Evolutionary conservation across 2,797 vertebrate genomes (phyloP), one percentile per base, ranked within the genome.

Genomic region (Coreius guichenoti): DNA sequence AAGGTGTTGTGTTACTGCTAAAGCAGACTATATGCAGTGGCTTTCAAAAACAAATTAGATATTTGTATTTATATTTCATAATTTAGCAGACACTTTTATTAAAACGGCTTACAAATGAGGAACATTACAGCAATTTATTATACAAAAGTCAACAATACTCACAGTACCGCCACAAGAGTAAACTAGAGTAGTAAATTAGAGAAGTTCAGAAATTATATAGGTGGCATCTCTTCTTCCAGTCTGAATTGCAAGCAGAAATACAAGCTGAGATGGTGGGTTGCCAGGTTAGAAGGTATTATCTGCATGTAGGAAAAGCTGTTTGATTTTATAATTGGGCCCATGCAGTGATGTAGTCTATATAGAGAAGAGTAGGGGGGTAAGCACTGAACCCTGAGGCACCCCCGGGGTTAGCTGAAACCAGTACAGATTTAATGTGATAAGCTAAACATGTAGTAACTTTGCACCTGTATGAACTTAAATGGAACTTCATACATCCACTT

Each of bases 1-100:
- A 97, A 98, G 97, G 98, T 99, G 93, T 36, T 79, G n/a, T 67
- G 11, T 80, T 31, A 5, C 43, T 5, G 11, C 26, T 23, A 43
- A 58, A 61, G 13, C 8, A 26, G 14, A 78, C 8, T 61, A 61
- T 26, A 26, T 26, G 8, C 31, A 12, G 33, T 61, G 75, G 8
- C 33, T 78, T 39, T 8, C 21, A 61, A 61, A 43, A 77, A 3
- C 11, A n/a, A 54, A 23, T 75, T 31, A 76, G 19, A 76, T 12
- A 31, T 76, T 76, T 36, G 12, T 36, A 36, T 36, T 56, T 5
- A 56, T 76, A 51, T 21, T 16, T 16, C 4, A 51, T 16, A 0
- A 36, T 76, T 56, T 23, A 36, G 3, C 21, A 17, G 23, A 13
- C 26, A 3, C 8, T 76, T 33, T 39, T 29, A 43, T 39, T 16